A percentile compares a stretch with the other conserved stretches of the same genome.
phyloP scores from a whole-genome alignment of 1,140 invertebrate genomes.

The Marisa cornuarietis region DNA sequence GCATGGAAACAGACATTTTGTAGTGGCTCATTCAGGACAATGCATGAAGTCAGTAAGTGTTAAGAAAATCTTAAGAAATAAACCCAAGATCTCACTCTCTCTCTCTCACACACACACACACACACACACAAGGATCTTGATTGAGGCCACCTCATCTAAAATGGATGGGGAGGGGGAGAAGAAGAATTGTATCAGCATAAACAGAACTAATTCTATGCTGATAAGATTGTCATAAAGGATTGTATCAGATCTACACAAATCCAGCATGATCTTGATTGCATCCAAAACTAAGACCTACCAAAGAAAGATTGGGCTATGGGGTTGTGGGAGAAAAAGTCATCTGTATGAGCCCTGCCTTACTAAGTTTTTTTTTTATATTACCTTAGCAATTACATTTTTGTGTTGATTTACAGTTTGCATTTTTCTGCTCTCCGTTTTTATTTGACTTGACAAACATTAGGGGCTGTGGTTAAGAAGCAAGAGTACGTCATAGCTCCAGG shows the following conservation, averaged over 20 bases:
- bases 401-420: not conserved
- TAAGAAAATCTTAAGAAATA: too few relatives aligned
- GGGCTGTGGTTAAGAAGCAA: not conserved
- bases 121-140: too few relatives aligned
- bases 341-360: not conserved
- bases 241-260: not conserved
- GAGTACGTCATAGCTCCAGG: not conserved
- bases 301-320: too few relatives aligned
- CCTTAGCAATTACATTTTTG: not conserved
- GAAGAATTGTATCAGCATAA: too few relatives aligned
- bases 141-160: too few relatives aligned
- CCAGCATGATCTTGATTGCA: too few relatives aligned
- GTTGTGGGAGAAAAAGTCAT: not conserved
- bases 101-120: too few relatives aligned
- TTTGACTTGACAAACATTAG: not conserved
- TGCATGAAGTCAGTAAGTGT: too few relatives aligned
- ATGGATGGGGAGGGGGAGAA: too few relatives aligned
- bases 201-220: not conserved
- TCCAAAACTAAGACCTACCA: not conserved
- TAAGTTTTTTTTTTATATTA: not conserved
- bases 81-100: too few relatives aligned
- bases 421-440: not conserved
- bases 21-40: too few relatives aligned
- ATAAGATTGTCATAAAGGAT: not conserved
- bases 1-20: too few relatives aligned